These are phyloP conservation scores for Polymixis lichenea DNA, from an alignment of 2,888 invertebrate genomes.

Conservation along the genomic window DNA sequence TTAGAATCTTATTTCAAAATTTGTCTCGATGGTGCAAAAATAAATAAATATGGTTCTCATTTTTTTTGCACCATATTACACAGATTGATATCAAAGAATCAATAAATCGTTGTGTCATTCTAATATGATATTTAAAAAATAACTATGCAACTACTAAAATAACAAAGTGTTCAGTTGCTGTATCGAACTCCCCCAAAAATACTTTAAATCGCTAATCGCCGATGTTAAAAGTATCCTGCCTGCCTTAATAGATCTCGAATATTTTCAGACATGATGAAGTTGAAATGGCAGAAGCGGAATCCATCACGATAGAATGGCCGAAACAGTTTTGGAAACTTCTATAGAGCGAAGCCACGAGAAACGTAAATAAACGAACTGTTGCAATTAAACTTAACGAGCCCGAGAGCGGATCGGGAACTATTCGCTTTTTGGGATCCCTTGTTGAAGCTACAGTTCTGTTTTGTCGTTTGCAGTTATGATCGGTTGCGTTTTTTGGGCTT, in stretches of 20 bases:
- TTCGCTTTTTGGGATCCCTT: slow-evolving; percentile 57
- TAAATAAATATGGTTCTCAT: too few relatives aligned
- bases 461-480: slow-evolving; percentile 27
- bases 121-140: neutral
- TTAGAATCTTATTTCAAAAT: neutral
- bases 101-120: neutral
- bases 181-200: neutral
- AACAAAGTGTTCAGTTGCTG: too few relatives aligned
- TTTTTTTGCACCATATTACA: too few relatives aligned
- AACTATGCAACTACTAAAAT: too few relatives aligned
- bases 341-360: slow-evolving; percentile 53
- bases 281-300: slow-evolving; percentile 47
- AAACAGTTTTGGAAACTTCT: slow-evolving; percentile 64
- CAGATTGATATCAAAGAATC: too few relatives aligned
- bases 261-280: slow-evolving; percentile 55
- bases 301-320: slow-evolving; percentile 40
- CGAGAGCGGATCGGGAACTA: slow-evolving; percentile 60
- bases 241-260: slow-evolving; percentile 55
- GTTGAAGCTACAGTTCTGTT: slow-evolving; percentile 21
- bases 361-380: slow-evolving; percentile 75
- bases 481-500: neutral
- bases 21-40: too few relatives aligned
- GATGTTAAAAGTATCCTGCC: neutral
- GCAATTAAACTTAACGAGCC: slow-evolving; percentile 76
- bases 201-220: neutral